These are phyloP conservation scores for Phocides pigmalion DNA, from an alignment of 1,140 invertebrate genomes.

Conservation along the genomic window DNA sequence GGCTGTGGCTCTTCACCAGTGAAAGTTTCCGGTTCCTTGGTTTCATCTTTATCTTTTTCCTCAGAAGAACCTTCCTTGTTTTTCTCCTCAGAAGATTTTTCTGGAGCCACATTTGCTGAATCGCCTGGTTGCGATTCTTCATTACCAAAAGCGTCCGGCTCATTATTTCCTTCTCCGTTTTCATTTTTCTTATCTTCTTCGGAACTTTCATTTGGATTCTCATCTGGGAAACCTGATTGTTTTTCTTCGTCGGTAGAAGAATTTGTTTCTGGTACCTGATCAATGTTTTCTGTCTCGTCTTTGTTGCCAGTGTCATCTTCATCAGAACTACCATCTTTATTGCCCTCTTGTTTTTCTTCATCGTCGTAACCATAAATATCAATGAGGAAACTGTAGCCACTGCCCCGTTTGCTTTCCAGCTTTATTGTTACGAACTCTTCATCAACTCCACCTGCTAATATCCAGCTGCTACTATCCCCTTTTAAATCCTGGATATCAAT, in stretches of 20 bases:
- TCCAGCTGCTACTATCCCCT: constrained; percentile 35
- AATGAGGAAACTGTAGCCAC: constrained; percentile 64
- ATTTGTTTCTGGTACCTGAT: not conserved
- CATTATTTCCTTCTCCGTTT: not conserved
- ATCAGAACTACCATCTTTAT: not conserved
- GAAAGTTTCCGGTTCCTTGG: not conserved
- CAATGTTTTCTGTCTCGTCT: not conserved
- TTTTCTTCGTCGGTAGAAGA: not conserved
- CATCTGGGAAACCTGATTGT: not conserved
- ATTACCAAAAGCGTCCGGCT: no score
- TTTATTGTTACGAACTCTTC: constrained; percentile 54
- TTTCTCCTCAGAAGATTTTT: not conserved
- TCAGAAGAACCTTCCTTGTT: not conserved
- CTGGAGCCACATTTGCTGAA: no score
- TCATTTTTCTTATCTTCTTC: not conserved
- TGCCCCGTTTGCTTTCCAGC: constrained; percentile 54
- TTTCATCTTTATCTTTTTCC: not conserved
- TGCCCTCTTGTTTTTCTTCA: not conserved
- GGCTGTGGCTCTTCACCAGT: not conserved
- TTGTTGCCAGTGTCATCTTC: not conserved
- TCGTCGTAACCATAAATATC: constrained; percentile 53
- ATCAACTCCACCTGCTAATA: constrained; percentile 56
- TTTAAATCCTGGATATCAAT: constrained; percentile 39
- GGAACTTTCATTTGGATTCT: not conserved
- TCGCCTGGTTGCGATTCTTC: no score